Evolutionary conservation across 2,113 vertebrate species (phyloP).

Genomic region (Malurus elegans): DNA sequence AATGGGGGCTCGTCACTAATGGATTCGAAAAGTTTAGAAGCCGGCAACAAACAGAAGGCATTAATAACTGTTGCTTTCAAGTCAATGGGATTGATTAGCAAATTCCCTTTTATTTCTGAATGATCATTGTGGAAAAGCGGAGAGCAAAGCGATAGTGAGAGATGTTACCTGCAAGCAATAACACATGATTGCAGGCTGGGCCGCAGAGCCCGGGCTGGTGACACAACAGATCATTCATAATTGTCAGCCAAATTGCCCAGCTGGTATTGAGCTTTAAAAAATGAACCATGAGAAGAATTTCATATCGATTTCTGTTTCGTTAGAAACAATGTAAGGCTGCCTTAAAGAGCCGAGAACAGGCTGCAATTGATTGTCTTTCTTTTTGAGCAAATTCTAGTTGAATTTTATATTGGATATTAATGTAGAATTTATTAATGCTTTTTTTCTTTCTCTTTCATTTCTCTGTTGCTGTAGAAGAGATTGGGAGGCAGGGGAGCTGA

Average conservation of each 20-base stretch:
- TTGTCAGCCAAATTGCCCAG: slow-evolving; percentile 86
- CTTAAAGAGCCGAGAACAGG: slow-evolving; percentile 75
- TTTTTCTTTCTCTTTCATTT: background rate
- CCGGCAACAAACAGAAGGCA: slow-evolving; percentile 71
- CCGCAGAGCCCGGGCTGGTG: slow-evolving; percentile 48
- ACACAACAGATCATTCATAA: slow-evolving; percentile 84
- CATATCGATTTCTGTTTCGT: slow-evolving; percentile 83
- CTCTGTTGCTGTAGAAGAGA: background rate
- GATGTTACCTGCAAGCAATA: slow-evolving; percentile 66
- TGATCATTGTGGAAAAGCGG: slow-evolving; percentile 61
- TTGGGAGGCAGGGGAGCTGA: background rate
- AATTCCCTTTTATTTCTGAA: slow-evolving; percentile 77
- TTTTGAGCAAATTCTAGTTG: slow-evolving; percentile 70
- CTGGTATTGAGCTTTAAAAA: slow-evolving; percentile 81
- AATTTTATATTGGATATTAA: slow-evolving; percentile 59
- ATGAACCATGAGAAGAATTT: slow-evolving; percentile 81
- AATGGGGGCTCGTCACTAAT: slow-evolving; percentile 78
- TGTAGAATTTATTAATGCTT: slow-evolving; percentile 49
- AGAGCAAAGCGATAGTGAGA: slow-evolving; percentile 72
- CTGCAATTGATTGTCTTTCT: slow-evolving; percentile 77
- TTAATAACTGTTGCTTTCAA: slow-evolving; percentile 77
- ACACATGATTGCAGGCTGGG: slow-evolving; percentile 68
- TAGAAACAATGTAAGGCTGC: slow-evolving; percentile 78
- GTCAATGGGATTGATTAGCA: slow-evolving; percentile 80
- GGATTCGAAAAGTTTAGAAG: slow-evolving; percentile 73